A percentile compares a stretch with the other conserved stretches of the same genome.
Evolutionary conservation across 2,113 vertebrate genomes (phyloP).

Genomic region (Vulpes lagopus): DNA sequence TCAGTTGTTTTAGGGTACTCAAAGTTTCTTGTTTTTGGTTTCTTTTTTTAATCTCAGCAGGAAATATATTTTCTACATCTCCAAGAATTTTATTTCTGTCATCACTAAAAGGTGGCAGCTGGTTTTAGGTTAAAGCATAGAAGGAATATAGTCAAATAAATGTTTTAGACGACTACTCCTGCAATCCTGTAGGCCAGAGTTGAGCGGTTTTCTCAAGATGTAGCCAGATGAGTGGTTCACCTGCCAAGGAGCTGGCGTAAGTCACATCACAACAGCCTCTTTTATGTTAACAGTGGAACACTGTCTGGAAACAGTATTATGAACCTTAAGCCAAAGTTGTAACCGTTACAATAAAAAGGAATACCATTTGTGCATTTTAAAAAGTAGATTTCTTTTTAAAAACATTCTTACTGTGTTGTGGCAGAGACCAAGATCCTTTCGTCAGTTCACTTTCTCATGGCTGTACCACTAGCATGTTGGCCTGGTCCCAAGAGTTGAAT

Average conservation of each 20-base stretch:
- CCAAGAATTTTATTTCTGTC: constrained; percentile 51
- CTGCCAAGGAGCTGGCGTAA: neutral
- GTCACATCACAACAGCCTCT: neutral
- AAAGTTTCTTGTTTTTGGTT: neutral
- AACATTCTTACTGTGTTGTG: neutral
- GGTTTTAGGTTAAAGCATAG: constrained; percentile 19
- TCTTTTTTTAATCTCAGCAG: neutral
- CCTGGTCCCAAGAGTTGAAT: neutral
- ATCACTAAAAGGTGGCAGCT: neutral
- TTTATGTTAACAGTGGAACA: neutral
- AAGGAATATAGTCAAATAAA: neutral
- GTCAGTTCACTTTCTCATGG: neutral
- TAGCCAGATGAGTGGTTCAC: neutral
- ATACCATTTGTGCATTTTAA: neutral
- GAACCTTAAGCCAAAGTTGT: neutral
- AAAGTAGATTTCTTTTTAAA: neutral
- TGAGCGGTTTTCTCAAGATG: constrained; percentile 19
- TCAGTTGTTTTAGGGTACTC: neutral
- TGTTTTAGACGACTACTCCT: neutral
- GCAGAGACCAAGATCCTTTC: neutral
- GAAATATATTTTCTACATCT: constrained; percentile 40
- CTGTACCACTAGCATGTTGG: neutral
- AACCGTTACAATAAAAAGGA: neutral
- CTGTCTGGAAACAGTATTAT: neutral
- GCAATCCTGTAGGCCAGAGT: neutral